Base-by-base conservation (phyloP, 2,888 invertebrate species). In the Acleris emargana region DNA sequence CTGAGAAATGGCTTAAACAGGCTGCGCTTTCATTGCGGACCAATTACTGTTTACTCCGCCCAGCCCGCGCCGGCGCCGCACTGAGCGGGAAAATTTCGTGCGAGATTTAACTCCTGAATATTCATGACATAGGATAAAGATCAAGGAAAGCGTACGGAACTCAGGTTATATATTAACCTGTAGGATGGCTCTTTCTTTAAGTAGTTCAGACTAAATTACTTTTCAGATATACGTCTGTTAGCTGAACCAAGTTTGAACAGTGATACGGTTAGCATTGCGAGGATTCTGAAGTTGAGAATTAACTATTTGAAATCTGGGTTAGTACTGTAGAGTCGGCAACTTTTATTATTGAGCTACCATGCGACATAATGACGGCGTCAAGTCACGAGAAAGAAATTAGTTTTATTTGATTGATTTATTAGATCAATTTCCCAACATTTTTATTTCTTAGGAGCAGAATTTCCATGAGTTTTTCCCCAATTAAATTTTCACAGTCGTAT, bases 71-170 rank as follows among this genome's bases (percentile, higher is more conserved):
- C 38, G 17, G 43, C 17, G 57, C 45, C 25, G 45, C 25, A 22
- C 4, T 3, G 16, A 58, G 38, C 28, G 42, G 58, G 52, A 32
- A 63, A 43, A 50, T 38, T 59, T 59, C 54, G 17, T 54, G 59
- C 16, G 54, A 58, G 58, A 64, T 58, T 64, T 49, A 64, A 58
- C 47, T 42, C 22, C 25, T 64, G 54, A 28, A 64, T 64, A 64
- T 64, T 64, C 49, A 64, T 43, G 38, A 58, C n/a, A n/a, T n/a
- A n/a, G n/a, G 64, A 58, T 43, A 47, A 63, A 42, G 58, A 58
- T 63, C 52, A 58, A 52, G 52, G 58, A 49, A 25, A 59, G 54
- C 53, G 38, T 53, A 25, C 32, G 38, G 25, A 53, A 64, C 53
- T 58, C 45, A 45, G 25, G 57, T 57, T 22, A 55, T 55, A 42